Evolutionary conservation across 2,888 invertebrate genomes (phyloP).

Genomic region (Crossocerus cetratus): DNA sequence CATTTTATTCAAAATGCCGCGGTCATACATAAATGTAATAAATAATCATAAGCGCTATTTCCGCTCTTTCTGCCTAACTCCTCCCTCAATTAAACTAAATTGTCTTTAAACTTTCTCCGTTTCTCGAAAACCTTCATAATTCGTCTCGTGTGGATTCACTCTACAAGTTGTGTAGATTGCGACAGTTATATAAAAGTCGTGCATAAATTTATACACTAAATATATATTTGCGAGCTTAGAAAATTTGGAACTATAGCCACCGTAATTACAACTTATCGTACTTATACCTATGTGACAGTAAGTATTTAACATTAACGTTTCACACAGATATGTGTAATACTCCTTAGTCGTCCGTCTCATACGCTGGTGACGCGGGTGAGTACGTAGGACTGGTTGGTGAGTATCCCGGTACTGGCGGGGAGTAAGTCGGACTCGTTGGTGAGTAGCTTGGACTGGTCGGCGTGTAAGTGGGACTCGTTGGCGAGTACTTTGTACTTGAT

Average conservation of each 20-base stretch:
- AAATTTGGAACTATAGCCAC: constrained; percentile 15
- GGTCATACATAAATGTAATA: no score
- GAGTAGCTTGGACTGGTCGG: constrained; percentile 89
- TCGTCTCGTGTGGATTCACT: neutral
- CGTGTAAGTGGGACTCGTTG: constrained; percentile 87
- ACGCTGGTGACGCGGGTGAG: constrained; percentile 83
- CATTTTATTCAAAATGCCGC: no score
- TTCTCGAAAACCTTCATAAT: neutral
- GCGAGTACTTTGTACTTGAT: constrained; percentile 87
- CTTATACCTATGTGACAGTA: constrained; percentile 31
- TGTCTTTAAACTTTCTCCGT: no score
- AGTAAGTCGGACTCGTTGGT: constrained; percentile 87
- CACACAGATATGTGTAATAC: constrained; percentile 26
- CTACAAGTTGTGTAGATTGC: neutral
- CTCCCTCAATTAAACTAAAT: no score
- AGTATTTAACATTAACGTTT: constrained; percentile 18
- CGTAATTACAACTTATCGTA: constrained; percentile 40
- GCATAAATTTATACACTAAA: constrained; percentile 34
- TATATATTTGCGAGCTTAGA: constrained; percentile 39
- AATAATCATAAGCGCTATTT: no score
- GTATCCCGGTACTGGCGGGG: constrained; percentile 83
- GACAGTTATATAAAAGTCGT: constrained; percentile 26
- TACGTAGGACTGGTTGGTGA: constrained; percentile 81
- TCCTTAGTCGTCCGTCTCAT: constrained; percentile 79
- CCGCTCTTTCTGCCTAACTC: no score